Evolutionary conservation across 2,797 vertebrate genomes (phyloP), one percentile per base, ranked within the genome.

Genomic region (Gallinago solitaria): DNA sequence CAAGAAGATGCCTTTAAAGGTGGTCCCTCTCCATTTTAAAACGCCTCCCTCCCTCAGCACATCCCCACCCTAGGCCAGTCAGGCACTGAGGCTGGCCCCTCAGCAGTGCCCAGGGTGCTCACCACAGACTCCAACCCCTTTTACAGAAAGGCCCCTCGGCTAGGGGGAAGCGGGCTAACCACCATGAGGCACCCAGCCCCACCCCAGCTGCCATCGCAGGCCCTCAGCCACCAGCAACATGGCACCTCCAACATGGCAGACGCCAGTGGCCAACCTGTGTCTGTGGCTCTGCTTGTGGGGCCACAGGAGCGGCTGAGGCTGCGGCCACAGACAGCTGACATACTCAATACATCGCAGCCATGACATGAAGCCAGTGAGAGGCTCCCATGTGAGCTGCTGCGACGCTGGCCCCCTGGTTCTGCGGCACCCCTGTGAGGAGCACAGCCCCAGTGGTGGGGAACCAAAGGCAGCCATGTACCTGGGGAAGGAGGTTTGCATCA

Each of bases 91-190:
- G n/a, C 60, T 2, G 2, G 41, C 9, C 17, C n/a, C 18, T 48
- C 2, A 0, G 43, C 53, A 76, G 63, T 14, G 43, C 32, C 11
- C 48, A 23, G 25, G 11, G 68, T 14, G 16, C 48, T 4, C 5
- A 0, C 68, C n/a, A 14, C 32, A 1, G 0, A 39, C 25, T 43
- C 37, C 27, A 25, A 27, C 9, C 1, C 48, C 21, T 73, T 45
- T n/a, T 21, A 23, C 19, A 48, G 30, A 57, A 50, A 33, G 50
- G 24, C 37, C 33, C 27, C 67, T 64, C 0, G 0, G 32, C 9
- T 2, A 1, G 3, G 7, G 9, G 2, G 6, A 5, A 47, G 19
- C 0, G 0, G 24, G 10, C 41, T 33, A 50, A 13, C 13, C 1
- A 1, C 48, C 30, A 14, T 3, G 30, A 14, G 16, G 33, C 24